Percentiles rank a stretch among this genome's conserved stretches.
phyloP scores from a whole-genome alignment of 2,113 vertebrate genomes.

The Psilopsiagon aymara region DNA sequence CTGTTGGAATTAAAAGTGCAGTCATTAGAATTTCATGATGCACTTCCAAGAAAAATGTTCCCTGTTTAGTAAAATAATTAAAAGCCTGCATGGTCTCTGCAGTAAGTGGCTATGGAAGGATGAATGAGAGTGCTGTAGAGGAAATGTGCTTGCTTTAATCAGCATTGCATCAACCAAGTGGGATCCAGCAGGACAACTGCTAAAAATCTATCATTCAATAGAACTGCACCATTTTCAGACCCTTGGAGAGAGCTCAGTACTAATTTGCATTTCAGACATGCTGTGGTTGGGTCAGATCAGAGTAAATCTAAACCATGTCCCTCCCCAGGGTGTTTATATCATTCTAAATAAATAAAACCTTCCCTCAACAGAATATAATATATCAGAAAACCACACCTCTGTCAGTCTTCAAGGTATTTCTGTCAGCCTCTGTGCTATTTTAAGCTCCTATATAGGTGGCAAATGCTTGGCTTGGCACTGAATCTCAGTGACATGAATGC shows the following conservation, averaged over 20 bases:
- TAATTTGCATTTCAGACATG: conserved; percentile 14
- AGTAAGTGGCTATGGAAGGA: neutral
- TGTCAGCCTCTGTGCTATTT: conserved; percentile 56
- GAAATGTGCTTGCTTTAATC: neutral
- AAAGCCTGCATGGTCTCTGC: conserved; percentile 16
- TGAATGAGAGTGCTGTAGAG: neutral
- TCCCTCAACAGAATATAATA: conserved; percentile 1
- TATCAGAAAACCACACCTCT: conserved; percentile 1
- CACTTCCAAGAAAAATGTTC: conserved; percentile 19
- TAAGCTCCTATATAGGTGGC: conserved; percentile 44
- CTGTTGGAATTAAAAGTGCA: neutral
- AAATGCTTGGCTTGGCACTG: conserved; percentile 1
- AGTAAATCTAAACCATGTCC: conserved; percentile 29
- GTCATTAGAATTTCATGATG: conserved; percentile 26
- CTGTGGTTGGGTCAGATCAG: neutral
- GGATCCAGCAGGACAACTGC: neutral
- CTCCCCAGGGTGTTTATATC: conserved; percentile 15
- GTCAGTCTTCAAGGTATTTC: conserved; percentile 52
- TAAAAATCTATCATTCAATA: conserved; percentile 14
- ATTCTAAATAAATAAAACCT: conserved; percentile 58
- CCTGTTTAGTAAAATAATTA: conserved; percentile 39
- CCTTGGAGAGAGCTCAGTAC: neutral
- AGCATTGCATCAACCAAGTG: neutral
- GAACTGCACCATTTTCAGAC: neutral
- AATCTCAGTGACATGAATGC: conserved; percentile 19